Evolutionary conservation across 2,113 vertebrate genomes (phyloP).

Genomic region (Oncorhynchus tshawytscha): DNA sequence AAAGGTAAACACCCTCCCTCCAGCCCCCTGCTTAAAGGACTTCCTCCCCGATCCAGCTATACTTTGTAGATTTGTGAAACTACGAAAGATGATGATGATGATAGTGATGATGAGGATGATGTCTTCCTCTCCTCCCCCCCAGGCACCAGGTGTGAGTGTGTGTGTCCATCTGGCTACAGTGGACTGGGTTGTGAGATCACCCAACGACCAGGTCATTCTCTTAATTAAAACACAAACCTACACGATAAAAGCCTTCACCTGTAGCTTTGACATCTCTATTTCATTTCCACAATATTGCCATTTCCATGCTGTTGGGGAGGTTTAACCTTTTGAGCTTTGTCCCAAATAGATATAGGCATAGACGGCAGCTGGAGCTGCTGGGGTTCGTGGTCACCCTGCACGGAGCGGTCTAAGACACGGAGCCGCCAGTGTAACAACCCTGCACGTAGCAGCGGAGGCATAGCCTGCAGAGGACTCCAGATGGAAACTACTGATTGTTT

Average conservation of each 20-base stretch:
- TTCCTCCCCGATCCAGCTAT: too few relatives aligned
- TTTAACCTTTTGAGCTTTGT: neutral
- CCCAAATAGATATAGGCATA: slow-evolving; percentile 68
- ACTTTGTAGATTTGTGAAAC: too few relatives aligned
- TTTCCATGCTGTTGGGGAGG: neutral
- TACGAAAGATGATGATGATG: neutral
- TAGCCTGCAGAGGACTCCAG: slow-evolving; percentile 70
- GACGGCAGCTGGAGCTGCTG: slow-evolving; percentile 90
- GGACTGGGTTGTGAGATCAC: slow-evolving; percentile 84
- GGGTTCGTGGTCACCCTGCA: slow-evolving; percentile 82
- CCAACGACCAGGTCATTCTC: slow-evolving; percentile 65
- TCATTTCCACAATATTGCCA: neutral
- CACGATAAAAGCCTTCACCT: neutral
- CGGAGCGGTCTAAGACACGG: slow-evolving; percentile 66
- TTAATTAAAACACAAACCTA: neutral
- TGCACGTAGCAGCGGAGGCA: slow-evolving; percentile 68
- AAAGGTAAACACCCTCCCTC: slow-evolving; percentile 72
- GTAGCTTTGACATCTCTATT: neutral
- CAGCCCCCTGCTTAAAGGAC: neutral
- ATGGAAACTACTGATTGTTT: slow-evolving; percentile 75
- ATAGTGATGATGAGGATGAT: neutral
- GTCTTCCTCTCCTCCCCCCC: slow-evolving; percentile 14
- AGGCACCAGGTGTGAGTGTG: slow-evolving; percentile 84
- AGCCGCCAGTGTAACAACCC: slow-evolving; percentile 85
- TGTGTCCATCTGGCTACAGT: slow-evolving; percentile 81